These are phyloP conservation scores for Calyptommatus sinebrachiatus DNA, from an alignment of 2,113 vertebrate genomes.

Conservation along the genomic window DNA sequence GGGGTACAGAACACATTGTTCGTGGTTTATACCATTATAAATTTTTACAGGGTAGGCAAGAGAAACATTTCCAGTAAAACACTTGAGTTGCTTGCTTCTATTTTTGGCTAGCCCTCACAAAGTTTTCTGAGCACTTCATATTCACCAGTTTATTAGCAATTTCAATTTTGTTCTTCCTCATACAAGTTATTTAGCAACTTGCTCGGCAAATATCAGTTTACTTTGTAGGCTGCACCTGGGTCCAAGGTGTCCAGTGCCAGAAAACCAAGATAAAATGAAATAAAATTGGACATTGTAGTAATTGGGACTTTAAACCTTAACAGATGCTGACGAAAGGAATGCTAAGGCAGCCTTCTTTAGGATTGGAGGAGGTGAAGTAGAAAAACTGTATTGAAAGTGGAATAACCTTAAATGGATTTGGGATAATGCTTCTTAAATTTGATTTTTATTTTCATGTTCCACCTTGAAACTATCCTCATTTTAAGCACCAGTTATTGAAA, in stretches of 20 bases:
- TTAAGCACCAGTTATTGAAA: too few relatives aligned
- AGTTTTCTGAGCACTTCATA: neutral
- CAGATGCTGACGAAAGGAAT: neutral
- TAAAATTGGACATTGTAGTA: neutral
- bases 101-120: constrained; percentile 40
- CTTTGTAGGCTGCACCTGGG: constrained; percentile 4
- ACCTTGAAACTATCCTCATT: too few relatives aligned
- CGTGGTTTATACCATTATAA: constrained; percentile 9
- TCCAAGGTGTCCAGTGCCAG: accelerated
- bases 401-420: neutral
- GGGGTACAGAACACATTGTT: constrained; percentile 25
- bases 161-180: neutral
- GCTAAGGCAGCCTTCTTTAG: neutral
- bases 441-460: too few relatives aligned
- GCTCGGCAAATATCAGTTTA: neutral
- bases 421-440: too few relatives aligned
- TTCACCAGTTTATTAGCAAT: constrained; percentile 38
- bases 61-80: constrained; percentile 55
- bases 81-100: constrained; percentile 38
- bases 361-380: neutral
- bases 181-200: neutral
- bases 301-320: neutral
- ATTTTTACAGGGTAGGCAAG: constrained; percentile 25
- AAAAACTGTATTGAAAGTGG: neutral
- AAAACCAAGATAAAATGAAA: neutral